phyloP scores from a whole-genome alignment of 2,113 vertebrate genomes.

The Rafetus swinhoei region DNA sequence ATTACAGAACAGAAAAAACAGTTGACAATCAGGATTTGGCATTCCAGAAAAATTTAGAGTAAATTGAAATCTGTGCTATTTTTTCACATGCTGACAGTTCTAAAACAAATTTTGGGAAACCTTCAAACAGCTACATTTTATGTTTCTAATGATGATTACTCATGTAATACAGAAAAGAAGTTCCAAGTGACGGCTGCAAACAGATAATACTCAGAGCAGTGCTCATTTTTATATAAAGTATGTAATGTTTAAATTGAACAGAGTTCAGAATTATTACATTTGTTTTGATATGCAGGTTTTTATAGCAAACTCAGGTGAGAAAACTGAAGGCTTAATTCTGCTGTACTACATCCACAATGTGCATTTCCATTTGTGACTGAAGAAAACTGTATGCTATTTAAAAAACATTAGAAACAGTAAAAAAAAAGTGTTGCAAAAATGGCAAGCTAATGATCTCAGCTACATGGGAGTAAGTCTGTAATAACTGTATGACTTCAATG shows the following conservation, averaged over 20 bases:
- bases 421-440: not conserved
- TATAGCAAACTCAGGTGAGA: not conserved
- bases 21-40: not conserved
- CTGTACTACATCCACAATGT: constrained; percentile 6
- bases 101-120: not conserved
- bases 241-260: not conserved
- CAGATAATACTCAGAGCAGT: not conserved
- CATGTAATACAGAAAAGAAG: not conserved
- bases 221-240: not conserved
- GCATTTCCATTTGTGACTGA: constrained; percentile 1
- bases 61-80: not conserved
- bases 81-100: not conserved
- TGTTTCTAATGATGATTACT: not conserved
- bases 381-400: not conserved
- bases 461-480: not conserved
- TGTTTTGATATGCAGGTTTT: not conserved
- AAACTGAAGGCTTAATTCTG: constrained; percentile 27
- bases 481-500: not conserved
- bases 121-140: not conserved
- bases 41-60: not conserved
- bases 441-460: not conserved
- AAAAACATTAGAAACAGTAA: not conserved
- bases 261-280: not conserved
- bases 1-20: not conserved
- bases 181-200: not conserved